Percentiles rank a stretch among this genome's conserved stretches.
Evolutionary conservation across 1,140 invertebrate species (phyloP).

Genomic region (Drosophila busckii): DNA sequence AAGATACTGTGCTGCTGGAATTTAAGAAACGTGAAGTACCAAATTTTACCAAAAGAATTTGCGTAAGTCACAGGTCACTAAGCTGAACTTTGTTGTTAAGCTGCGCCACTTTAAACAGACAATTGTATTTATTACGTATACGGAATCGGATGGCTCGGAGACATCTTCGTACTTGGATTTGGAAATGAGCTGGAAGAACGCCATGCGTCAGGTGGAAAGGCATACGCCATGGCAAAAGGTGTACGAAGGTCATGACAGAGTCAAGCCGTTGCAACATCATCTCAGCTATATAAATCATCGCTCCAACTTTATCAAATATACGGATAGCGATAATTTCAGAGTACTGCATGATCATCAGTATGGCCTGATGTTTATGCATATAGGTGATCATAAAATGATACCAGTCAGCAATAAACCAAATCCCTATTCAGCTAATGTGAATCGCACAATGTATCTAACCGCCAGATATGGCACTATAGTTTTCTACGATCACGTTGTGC

Average conservation of each 20-base stretch:
- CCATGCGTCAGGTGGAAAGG: background rate
- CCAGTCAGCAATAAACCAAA: slow-evolving; percentile 36
- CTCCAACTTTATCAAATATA: slow-evolving; percentile 28
- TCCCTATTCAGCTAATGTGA: slow-evolving; percentile 41
- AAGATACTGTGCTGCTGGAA: slow-evolving; percentile 51
- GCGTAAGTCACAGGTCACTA: no score
- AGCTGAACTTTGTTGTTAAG: no score
- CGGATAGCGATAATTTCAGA: slow-evolving; percentile 56
- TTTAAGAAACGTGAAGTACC: slow-evolving; percentile 47
- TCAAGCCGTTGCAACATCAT: slow-evolving; percentile 49
- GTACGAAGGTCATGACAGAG: slow-evolving; percentile 24
- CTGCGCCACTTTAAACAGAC: slow-evolving; percentile 46
- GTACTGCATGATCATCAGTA: slow-evolving; percentile 52
- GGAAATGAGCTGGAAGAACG: slow-evolving; percentile 51
- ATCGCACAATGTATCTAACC: slow-evolving; percentile 40
- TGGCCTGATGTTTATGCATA: slow-evolving; percentile 69
- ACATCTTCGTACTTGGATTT: slow-evolving; percentile 68
- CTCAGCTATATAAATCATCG: slow-evolving; percentile 59
- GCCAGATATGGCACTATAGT: slow-evolving; percentile 51
- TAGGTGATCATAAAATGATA: slow-evolving; percentile 62
- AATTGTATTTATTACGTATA: slow-evolving; percentile 58
- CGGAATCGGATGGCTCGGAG: slow-evolving; percentile 43
- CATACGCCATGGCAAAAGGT: slow-evolving; percentile 54
- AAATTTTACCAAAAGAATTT: slow-evolving; percentile 52
- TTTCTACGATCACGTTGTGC: slow-evolving; percentile 69